Evolutionary conservation across 2,888 invertebrate genomes (phyloP).

Genomic region (Azorinus chamasolen): DNA sequence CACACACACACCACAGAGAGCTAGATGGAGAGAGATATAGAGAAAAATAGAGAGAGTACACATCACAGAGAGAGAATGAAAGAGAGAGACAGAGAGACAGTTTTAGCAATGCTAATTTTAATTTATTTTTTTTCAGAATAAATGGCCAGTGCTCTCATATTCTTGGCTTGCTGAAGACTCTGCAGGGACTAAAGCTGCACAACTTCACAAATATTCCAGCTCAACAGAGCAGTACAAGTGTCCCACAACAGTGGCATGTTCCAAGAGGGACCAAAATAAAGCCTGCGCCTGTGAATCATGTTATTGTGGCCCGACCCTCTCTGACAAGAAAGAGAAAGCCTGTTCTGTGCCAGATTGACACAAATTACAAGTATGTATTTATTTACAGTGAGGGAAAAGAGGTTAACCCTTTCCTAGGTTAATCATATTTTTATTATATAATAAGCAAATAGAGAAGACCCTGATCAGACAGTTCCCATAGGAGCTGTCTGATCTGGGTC

Average conservation of each 20-base stretch:
- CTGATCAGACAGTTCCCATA: too few species aligned
- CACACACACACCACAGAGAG: too few species aligned
- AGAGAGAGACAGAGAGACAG: too few species aligned
- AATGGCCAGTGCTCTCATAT: slow-evolving; percentile 55
- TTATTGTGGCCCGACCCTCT: slow-evolving; percentile 50
- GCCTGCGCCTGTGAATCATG: slow-evolving; percentile 46
- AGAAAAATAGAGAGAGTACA: too few species aligned
- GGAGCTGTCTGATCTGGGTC: too few species aligned
- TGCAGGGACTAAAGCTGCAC: slow-evolving; percentile 53
- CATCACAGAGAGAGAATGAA: too few species aligned
- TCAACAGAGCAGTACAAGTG: slow-evolving; percentile 31
- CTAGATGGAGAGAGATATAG: too few species aligned
- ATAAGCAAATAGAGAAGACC: too few species aligned
- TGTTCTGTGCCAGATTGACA: slow-evolving; percentile 10
- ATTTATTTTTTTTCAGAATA: slow-evolving; percentile 36
- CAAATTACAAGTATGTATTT: background rate
- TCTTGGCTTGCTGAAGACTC: slow-evolving; percentile 45
- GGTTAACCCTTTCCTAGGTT: too few species aligned
- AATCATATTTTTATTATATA: too few species aligned
- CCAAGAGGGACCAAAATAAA: slow-evolving; percentile 44
- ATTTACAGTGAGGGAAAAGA: too few species aligned
- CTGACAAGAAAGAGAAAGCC: slow-evolving; percentile 43
- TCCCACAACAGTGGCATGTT: slow-evolving; percentile 57
- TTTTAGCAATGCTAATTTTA: too few species aligned
- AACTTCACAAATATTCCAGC: slow-evolving; percentile 48